Percentiles rank a stretch among this genome's conserved stretches.
These are phyloP conservation scores for Augochlorella aurata DNA, from an alignment of 2,888 invertebrate species.

Conservation along the genomic window DNA sequence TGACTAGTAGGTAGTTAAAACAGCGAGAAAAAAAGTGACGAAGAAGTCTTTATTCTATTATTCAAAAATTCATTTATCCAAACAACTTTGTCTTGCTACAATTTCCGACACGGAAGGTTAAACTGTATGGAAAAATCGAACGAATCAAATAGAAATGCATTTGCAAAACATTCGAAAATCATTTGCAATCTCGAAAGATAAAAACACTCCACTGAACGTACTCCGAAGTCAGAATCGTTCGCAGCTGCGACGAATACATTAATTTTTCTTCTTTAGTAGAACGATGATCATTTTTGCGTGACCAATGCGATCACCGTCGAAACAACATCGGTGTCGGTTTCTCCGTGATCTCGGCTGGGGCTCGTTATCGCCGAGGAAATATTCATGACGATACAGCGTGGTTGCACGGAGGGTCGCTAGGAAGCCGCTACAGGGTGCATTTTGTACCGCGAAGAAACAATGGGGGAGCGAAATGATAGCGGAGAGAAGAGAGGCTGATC, in stretches of 20 bases:
- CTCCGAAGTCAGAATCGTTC: background rate
- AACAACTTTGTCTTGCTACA: no score
- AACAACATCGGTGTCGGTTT: background rate
- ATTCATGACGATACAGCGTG: slow-evolving; percentile 37
- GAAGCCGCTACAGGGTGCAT: slow-evolving; percentile 57
- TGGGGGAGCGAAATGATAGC: slow-evolving; percentile 62
- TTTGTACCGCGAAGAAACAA: slow-evolving; percentile 66
- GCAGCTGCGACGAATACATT: background rate
- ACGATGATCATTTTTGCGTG: slow-evolving; percentile 5
- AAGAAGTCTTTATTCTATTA: no score
- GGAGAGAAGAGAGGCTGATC: slow-evolving; percentile 43
- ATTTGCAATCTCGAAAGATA: no score
- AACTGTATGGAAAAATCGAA: no score
- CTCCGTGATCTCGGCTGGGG: background rate
- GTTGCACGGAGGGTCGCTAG: slow-evolving; percentile 38
- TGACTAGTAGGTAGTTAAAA: no score
- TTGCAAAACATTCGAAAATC: no score
- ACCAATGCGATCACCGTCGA: slow-evolving; percentile 12
- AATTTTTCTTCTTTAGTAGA: background rate
- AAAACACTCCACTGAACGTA: no score
- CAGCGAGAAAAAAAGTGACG: no score
- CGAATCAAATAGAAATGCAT: no score
- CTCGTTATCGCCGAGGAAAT: slow-evolving; percentile 40
- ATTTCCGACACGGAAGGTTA: no score
- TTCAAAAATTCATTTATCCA: no score